These are phyloP conservation scores for Mirza zaza DNA, from an alignment of 2,113 vertebrate species.

Conservation along the genomic window DNA sequence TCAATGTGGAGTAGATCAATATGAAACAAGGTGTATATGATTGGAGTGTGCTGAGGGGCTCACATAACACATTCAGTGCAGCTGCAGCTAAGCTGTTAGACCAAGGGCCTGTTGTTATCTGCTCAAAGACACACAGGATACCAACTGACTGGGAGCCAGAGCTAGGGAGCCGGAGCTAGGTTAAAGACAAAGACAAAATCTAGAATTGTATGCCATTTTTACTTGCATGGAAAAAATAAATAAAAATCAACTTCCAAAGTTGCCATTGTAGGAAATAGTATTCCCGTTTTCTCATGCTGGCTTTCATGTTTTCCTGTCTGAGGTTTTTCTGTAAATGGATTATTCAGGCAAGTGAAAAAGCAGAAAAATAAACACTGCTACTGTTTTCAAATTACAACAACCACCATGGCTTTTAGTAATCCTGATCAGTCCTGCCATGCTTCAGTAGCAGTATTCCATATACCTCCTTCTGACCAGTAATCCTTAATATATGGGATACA, in stretches of 20 bases:
- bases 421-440: neutral
- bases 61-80: neutral
- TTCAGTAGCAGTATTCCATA: conserved; percentile 13
- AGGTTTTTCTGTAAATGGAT: conserved; percentile 62
- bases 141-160: neutral
- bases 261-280: conserved; percentile 51
- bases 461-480: neutral
- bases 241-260: conserved; percentile 19
- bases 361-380: conserved; percentile 63
- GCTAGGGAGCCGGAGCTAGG: neutral
- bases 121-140: neutral
- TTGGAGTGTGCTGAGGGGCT: accelerated
- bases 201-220: conserved; percentile 46
- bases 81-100: neutral
- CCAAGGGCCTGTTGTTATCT: accelerated
- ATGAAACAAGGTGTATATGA: neutral
- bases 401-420: conserved; percentile 51
- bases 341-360: conserved; percentile 58
- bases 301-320: conserved; percentile 49
- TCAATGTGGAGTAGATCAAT: neutral
- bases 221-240: neutral
- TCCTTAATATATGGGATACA: conserved; percentile 29
- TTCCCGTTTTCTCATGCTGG: conserved; percentile 53
- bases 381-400: conserved; percentile 64
- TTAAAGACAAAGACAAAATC: neutral